phyloP scores from a whole-genome alignment of 2,888 invertebrate species.

The Cryptops parisi region DNA sequence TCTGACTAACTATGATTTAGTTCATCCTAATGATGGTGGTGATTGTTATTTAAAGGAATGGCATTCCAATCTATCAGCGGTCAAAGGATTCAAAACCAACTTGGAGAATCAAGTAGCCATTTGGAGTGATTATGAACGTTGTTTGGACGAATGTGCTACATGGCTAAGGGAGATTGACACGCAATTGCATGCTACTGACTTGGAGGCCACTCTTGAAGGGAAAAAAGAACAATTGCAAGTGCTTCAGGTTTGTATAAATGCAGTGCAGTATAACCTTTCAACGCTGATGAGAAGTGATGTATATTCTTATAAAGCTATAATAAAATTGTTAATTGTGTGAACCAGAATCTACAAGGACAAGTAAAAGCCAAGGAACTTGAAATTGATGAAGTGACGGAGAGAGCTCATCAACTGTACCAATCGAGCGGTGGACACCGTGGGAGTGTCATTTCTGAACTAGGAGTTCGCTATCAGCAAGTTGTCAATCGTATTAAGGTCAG shows the following conservation, averaged over 20 bases:
- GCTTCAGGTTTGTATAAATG: constrained; percentile 42
- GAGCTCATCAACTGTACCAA: constrained; percentile 46
- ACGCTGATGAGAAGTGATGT: neutral
- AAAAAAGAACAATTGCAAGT: constrained; percentile 72
- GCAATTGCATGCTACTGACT: constrained; percentile 70
- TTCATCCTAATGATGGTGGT: too few species aligned
- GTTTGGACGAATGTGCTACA: constrained; percentile 65
- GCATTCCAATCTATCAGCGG: constrained; percentile 57
- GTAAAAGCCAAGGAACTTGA: constrained; percentile 80
- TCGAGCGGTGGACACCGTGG: constrained; percentile 33
- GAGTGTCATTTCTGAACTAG: constrained; percentile 77
- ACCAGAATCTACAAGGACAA: constrained; percentile 61
- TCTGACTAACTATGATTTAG: neutral
- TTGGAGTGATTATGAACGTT: constrained; percentile 79
- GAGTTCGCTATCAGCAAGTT: constrained; percentile 78
- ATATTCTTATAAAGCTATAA: neutral
- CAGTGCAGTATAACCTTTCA: neutral
- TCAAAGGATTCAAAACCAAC: constrained; percentile 63
- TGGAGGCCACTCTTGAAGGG: constrained; percentile 63
- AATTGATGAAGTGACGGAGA: constrained; percentile 82
- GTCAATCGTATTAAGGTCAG: constrained; percentile 65
- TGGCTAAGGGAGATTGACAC: constrained; percentile 84
- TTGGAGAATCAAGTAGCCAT: constrained; percentile 44
- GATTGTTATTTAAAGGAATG: constrained; percentile 37
- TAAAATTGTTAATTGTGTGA: neutral